Evolutionary conservation across 1,140 invertebrate genomes (phyloP), one percentile per base, ranked within the genome.

Genomic region (Theocolax elegans): DNA sequence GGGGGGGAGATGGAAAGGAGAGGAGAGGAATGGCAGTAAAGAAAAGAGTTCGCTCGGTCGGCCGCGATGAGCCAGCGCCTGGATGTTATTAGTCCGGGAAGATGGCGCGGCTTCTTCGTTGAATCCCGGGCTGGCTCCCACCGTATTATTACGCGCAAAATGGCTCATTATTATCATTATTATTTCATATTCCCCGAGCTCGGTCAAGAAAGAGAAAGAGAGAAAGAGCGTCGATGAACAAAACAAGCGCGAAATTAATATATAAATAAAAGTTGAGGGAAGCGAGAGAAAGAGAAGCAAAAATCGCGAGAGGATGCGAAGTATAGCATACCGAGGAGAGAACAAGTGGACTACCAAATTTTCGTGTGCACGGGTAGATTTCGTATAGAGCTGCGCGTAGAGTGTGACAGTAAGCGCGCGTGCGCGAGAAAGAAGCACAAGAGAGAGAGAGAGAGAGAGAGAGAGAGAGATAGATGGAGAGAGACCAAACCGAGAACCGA

Each of bases 91-190:
- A 83, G 79, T 75, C 77, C 69, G 77, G 40, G 64, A 35, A 79
- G 76, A 81, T 81, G 27, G 54, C 54, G 31, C 78, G 68, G 79
- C 80, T 79, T 76, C 74, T 73, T 76, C 74, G 59, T 70, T 74
- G 72, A 75, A 76, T 75, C 74, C 72, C 67, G 70, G n/a, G 21
- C 17, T 21, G 21, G 78, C 81, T 81, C 74, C 80, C 76, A 81
- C 81, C 80, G 70, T 83, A 79, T 83, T 82, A 83, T 83, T 83
- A 83, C 80, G 75, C 80, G 77, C 79, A 81, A 83, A 83, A 83
- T 82, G 78, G 77, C 80, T 83, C 82, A 83, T 83, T 83, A 83
- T 83, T 82, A 82, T 83, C 79, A 81, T 83, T 83, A 82, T 82
- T 82, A 82, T 83, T 83, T 83, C 78, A 83, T 82, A 83, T 81